These are phyloP conservation scores for Alosa sapidissima DNA, from an alignment of 2,797 vertebrate genomes.

Conservation along the genomic window DNA sequence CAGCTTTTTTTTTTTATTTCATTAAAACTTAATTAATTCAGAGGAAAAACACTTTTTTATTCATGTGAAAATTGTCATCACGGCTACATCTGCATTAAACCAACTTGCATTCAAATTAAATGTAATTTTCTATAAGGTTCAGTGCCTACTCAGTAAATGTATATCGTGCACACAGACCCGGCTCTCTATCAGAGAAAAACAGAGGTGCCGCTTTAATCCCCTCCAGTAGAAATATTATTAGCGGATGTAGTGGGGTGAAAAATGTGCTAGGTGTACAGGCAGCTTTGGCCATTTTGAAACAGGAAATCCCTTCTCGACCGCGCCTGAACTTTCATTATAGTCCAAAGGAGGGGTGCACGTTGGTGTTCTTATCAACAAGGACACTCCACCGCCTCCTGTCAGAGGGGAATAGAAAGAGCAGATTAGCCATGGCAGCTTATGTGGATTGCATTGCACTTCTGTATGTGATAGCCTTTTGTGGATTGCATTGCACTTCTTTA, in stretches of 20 bases:
- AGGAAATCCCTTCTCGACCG: neutral
- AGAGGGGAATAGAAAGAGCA: neutral
- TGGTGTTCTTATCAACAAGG: neutral
- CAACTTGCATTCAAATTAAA: neutral
- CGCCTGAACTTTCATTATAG: neutral
- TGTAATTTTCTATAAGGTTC: neutral
- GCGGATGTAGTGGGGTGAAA: neutral
- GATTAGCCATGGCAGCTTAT: conserved; percentile 1
- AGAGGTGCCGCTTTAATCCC: neutral
- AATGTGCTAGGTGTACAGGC: neutral
- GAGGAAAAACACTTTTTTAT: neutral
- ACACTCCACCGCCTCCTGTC: neutral
- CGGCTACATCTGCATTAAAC: neutral
- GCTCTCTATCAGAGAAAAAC: neutral
- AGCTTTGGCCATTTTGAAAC: neutral
- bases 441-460: neutral
- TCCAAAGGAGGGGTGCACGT: neutral
- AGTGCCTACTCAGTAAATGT: neutral
- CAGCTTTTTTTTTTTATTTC: neutral
- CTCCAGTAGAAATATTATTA: conserved; percentile 14
- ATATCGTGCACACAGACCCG: neutral
- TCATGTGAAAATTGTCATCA: neutral
- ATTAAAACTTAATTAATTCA: neutral
- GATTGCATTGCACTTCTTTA: neutral
- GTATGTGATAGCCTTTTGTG: conserved; percentile 1